These are phyloP conservation scores for Alectoris magna DNA, from an alignment of 2,797 vertebrate species.

Conservation along the genomic window DNA sequence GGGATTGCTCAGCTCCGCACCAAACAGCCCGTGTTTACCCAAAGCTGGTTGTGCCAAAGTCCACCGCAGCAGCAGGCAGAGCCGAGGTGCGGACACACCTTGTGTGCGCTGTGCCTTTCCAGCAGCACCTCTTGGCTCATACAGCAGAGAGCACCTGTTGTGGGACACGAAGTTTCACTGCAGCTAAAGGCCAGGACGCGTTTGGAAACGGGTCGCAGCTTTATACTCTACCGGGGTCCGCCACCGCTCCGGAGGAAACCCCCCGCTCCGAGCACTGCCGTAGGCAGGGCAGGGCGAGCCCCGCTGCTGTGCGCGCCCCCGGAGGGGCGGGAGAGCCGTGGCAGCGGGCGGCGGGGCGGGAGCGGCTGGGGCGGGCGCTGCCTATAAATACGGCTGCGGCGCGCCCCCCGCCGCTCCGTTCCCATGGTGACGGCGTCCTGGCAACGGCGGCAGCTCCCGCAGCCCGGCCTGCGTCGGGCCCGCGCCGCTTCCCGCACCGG, in stretches of 20 bases:
- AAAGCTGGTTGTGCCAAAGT: background rate
- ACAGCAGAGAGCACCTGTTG: background rate
- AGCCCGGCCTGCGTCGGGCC: background rate
- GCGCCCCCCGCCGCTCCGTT: slow-evolving; percentile 41
- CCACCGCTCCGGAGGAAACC: background rate
- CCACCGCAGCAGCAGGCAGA: background rate
- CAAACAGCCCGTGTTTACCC: background rate
- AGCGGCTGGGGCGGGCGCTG: background rate
- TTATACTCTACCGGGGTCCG: background rate
- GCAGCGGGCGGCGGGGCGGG: no score
- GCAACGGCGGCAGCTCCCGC: slow-evolving; percentile 74
- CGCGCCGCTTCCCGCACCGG: background rate
- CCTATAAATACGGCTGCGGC: background rate
- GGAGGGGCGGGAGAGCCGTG: no score
- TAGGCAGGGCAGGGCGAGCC: no score
- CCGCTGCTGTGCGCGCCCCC: background rate
- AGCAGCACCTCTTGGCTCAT: background rate
- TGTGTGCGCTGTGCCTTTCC: background rate
- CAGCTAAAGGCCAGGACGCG: background rate
- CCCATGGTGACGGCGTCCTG: slow-evolving; percentile 82
- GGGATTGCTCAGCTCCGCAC: background rate
- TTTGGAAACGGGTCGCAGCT: background rate
- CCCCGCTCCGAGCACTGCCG: no score
- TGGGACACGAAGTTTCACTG: background rate
- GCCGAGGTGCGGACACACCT: background rate